A percentile compares a stretch with the other conserved stretches of the same genome.
phyloP scores from a whole-genome alignment of 2,113 vertebrate genomes.

The Rhynchomys soricoides region DNA sequence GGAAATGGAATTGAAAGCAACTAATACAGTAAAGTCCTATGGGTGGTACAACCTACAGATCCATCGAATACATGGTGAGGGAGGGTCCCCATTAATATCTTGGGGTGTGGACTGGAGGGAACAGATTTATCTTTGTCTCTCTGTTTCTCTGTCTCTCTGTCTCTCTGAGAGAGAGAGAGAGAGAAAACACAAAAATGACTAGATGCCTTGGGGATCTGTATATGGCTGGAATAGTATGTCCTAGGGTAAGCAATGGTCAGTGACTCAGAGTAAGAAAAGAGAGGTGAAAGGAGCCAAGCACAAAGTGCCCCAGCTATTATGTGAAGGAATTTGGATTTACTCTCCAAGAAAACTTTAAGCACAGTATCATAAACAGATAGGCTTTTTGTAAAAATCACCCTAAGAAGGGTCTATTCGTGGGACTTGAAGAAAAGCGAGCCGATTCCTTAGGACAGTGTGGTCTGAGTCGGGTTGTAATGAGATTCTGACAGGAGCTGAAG shows the following conservation, averaged over 20 bases:
- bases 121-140: neutral
- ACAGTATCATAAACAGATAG: neutral
- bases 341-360: neutral
- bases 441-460: neutral
- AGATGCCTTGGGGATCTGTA: neutral
- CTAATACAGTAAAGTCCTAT: neutral
- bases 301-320: neutral
- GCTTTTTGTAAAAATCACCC: neutral
- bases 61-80: neutral
- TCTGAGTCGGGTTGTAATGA: neutral
- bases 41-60: neutral
- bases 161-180: too few species aligned
- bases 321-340: neutral
- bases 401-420: neutral
- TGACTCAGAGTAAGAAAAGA: neutral
- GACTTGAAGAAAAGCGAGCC: neutral
- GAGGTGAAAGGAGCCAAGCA: neutral
- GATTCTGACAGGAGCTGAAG: neutral
- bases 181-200: neutral
- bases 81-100: neutral
- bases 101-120: neutral
- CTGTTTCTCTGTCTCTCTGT: neutral
- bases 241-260: neutral
- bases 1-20: conserved; percentile 31
- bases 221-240: neutral